Percentiles rank a stretch among this genome's conserved stretches.
These are phyloP conservation scores for Sylvia borin DNA, from an alignment of 2,797 vertebrate genomes.

Conservation along the genomic window DNA sequence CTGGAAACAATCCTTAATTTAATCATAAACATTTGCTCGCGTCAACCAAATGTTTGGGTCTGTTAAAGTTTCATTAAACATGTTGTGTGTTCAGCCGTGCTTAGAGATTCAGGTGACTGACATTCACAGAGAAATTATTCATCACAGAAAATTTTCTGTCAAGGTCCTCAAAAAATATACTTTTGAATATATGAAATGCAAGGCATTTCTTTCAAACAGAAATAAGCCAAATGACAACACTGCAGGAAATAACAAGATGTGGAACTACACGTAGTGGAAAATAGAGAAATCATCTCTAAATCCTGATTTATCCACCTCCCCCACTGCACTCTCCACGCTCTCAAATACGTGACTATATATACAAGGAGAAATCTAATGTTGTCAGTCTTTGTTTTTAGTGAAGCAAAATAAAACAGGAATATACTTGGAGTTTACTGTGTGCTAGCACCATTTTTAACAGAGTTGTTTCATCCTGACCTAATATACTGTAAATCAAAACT, in stretches of 20 bases:
- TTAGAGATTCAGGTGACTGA: not conserved
- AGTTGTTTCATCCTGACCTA: not conserved
- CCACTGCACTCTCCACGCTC: not conserved
- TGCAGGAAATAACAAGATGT: not conserved
- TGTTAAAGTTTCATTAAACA: constrained; percentile 15
- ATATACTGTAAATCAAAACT: not conserved
- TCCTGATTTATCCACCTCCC: not conserved
- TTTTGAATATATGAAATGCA: not conserved
- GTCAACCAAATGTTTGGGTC: not conserved
- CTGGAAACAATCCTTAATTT: constrained; percentile 45
- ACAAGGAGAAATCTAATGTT: not conserved
- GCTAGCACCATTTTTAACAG: not conserved
- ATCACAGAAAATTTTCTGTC: not conserved
- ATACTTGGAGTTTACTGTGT: not conserved
- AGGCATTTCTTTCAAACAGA: not conserved
- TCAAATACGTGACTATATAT: not conserved
- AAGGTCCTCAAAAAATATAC: not conserved
- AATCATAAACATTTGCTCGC: constrained; percentile 26
- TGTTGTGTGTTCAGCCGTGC: not conserved
- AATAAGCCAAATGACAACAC: not conserved
- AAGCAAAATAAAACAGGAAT: not conserved
- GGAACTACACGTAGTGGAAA: not conserved
- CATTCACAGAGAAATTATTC: not conserved
- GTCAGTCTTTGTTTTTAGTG: not conserved
- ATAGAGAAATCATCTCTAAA: not conserved